These are phyloP conservation scores for Mobula birostris DNA, from an alignment of 2,113 vertebrate genomes.

Conservation along the genomic window DNA sequence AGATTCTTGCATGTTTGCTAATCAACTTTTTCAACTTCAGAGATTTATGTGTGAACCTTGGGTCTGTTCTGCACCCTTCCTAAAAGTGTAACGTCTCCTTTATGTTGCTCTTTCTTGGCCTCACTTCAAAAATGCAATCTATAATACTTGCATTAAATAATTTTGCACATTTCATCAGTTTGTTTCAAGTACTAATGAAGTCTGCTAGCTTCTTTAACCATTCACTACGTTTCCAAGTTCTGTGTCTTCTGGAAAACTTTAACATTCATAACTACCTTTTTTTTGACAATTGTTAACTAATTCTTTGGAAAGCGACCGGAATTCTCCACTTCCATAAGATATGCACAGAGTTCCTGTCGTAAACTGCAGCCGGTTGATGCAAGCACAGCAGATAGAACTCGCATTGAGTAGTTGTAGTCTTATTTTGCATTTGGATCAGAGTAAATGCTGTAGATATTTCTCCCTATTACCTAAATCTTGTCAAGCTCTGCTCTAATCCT, in stretches of 20 bases:
- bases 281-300: not conserved
- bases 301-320: not conserved
- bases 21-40: not conserved
- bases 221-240: not conserved
- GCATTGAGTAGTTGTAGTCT: not conserved
- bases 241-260: not conserved
- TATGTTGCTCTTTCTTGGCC: not conserved
- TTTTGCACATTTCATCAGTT: not conserved
- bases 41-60: not conserved
- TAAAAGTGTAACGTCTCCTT: not conserved
- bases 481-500: constrained; percentile 21
- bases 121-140: not conserved
- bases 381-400: not conserved
- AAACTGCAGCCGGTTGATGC: not conserved
- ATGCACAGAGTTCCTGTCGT: not conserved
- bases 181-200: not conserved
- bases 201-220: not conserved
- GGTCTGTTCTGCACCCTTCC: not conserved
- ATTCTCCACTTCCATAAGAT: not conserved
- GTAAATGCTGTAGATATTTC: not conserved
- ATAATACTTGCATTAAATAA: not conserved
- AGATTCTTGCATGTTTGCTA: not conserved
- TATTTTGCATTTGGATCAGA: not conserved
- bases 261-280: not conserved
- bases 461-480: not conserved